Evolutionary conservation across 2,113 vertebrate species (phyloP), one percentile per base, ranked within the genome.

Genomic region (Erythrolamprus reginae): DNA sequence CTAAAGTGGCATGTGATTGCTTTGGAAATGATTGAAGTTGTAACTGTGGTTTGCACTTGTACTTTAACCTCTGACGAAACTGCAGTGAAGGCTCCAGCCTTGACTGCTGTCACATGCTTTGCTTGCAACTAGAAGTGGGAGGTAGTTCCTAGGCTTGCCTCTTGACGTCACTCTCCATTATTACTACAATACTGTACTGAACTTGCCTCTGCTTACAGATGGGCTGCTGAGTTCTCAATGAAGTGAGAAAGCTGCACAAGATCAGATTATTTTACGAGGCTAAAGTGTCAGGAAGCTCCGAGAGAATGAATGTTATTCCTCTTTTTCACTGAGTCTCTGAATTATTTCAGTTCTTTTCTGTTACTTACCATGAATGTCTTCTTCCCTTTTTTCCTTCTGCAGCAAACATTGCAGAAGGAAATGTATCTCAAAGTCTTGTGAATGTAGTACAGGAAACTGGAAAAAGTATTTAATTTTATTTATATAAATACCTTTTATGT

Each of bases 21-120:
- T 86, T 92, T 94, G 91, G 93, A 94, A 90, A 26, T 0, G 65
- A 91, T 88, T 96, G 89, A 89, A 95, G 93, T 95, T 94, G 94
- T 95, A 93, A 91, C 87, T 47, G 12, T 84, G 92, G 90, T 90
- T 92, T 93, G 89, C 89, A 93, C 93, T 92, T 97, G 96, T 95
- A 97, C 97, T 96, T 96, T 96, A 95, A 95, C 96, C 97, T 96
- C 96, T 97, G 97, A 96, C 95, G 96, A 96, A 97, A 97, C 92
- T 90, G 97, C 96, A 52, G 96, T 94, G 96, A 93, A 94, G 96
- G 94, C 96, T 96, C 94, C 95, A 90, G 96, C 93, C 93, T 91
- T 88, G 91, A 91, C 94, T 50, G 87, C 96, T 90, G 96, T 96
- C 97, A 96, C 96, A 96, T 96, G 96, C 95, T 93, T 88, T 84